Conservation (phyloP, 1,140 invertebrate species). For the Agraylea sexmaculata region DNA sequence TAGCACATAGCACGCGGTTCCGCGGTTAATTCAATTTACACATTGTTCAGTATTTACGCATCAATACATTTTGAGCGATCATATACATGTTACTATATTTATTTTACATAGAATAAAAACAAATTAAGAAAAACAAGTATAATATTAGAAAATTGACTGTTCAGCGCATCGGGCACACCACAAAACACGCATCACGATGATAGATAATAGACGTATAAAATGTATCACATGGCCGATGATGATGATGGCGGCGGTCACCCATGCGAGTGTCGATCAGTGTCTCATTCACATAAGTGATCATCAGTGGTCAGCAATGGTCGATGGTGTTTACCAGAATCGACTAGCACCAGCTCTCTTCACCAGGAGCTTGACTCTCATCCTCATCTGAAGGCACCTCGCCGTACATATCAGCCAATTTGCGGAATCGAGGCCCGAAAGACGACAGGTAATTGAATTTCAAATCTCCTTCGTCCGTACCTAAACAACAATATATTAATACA, state of each 20-base stretch:
- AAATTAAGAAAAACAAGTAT: no score
- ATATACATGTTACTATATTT: no score
- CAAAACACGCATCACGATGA: constrained; percentile 6
- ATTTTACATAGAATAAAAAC: no score
- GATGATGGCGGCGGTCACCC: not conserved
- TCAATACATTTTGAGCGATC: constrained; percentile 3
- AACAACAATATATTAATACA: no score
- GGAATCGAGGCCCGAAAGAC: constrained; percentile 91
- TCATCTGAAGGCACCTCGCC: constrained; percentile 80
- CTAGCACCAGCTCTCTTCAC: constrained; percentile 69
- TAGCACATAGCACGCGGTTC: not conserved
- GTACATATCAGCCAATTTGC: constrained; percentile 96
- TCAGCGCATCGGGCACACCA: constrained; percentile 2
- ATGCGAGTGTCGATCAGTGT: no score
- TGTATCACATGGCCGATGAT: not conserved
- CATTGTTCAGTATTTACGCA: not conserved
- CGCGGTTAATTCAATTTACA: not conserved
- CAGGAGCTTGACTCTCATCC: constrained; percentile 53
- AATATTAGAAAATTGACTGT: not conserved
- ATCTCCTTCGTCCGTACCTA: constrained; percentile 86
- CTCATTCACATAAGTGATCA: not conserved
- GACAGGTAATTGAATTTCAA: constrained; percentile 95
- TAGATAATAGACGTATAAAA: constrained; percentile 8
- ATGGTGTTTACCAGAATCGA: constrained; percentile 23
- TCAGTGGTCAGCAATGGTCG: not conserved